phyloP scores from a whole-genome alignment of 92 coral and sea anemone genomes.

The Zoanthus gigantus region DNA sequence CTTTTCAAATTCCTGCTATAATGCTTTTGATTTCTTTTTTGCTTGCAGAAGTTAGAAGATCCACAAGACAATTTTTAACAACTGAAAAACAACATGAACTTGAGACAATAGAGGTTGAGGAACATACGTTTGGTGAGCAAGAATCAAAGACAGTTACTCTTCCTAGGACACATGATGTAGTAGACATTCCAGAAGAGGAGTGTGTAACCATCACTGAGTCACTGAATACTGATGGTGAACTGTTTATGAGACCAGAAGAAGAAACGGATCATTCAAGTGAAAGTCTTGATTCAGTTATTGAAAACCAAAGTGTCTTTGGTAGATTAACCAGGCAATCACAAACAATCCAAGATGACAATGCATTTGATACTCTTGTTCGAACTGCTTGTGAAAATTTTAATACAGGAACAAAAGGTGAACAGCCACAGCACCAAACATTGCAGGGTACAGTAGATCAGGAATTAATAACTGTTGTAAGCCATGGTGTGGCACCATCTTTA shows the following conservation, averaged over 20 bases:
- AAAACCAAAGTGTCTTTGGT: constrained; percentile 32
- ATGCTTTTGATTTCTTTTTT: too few species aligned
- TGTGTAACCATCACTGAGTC: constrained; percentile 15
- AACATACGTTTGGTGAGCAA: background rate
- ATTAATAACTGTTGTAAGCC: constrained; percentile 25
- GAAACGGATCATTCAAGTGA: background rate
- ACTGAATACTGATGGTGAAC: constrained; percentile 1
- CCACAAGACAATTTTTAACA: background rate
- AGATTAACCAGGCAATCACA: constrained; percentile 25
- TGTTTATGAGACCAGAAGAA: background rate
- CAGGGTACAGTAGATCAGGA: background rate
- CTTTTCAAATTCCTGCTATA: too few species aligned
- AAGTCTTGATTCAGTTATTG: background rate
- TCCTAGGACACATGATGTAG: background rate
- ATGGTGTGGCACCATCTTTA: constrained; percentile 8
- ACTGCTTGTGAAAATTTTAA: constrained; percentile 81
- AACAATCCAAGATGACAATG: constrained; percentile 26
- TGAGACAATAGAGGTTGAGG: background rate
- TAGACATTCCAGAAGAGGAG: background rate
- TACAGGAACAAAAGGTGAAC: constrained; percentile 29
- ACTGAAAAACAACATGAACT: background rate
- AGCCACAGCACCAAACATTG: background rate
- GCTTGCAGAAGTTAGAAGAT: background rate
- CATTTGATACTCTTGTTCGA: constrained; percentile 82
- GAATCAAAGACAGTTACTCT: background rate